Conservation (phyloP, 2,888 invertebrate species). For the Cistogaster globosa region DNA sequence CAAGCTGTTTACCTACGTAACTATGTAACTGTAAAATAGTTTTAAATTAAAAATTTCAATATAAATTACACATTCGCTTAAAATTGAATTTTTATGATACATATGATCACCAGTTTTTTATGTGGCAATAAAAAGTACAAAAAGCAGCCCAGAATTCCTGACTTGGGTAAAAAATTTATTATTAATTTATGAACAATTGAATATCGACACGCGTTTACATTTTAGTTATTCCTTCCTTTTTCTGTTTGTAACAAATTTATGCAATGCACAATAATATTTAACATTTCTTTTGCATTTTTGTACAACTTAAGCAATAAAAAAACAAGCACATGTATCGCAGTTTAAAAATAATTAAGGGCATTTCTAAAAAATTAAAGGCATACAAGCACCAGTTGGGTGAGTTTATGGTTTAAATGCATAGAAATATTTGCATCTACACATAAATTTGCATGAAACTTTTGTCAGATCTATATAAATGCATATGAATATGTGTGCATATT, state of each 20-base stretch:
- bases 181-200: slow-evolving; percentile 82
- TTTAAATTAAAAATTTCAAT: slow-evolving; percentile 27
- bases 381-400: slow-evolving; percentile 27
- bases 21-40: not conserved
- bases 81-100: slow-evolving; percentile 52
- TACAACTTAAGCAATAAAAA: not conserved
- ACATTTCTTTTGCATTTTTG: slow-evolving; percentile 54
- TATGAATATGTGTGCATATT: slow-evolving; percentile 46
- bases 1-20: no score
- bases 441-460: not conserved
- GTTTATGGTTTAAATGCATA: slow-evolving; percentile 16
- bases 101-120: slow-evolving; percentile 53
- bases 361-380: slow-evolving; percentile 55
- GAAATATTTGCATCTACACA: not conserved
- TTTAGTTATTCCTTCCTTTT: slow-evolving; percentile 59
- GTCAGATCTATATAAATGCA: not conserved
- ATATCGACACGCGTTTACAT: slow-evolving; percentile 80
- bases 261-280: slow-evolving; percentile 62
- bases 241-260: slow-evolving; percentile 66
- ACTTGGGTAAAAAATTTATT: slow-evolving; percentile 72
- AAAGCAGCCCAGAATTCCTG: slow-evolving; percentile 32
- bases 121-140: slow-evolving; percentile 34
- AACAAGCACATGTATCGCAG: slow-evolving; percentile 3
- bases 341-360: slow-evolving; percentile 8
- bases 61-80: slow-evolving; percentile 39